Base-by-base conservation (phyloP, 2,888 invertebrate species). In the Belgica antarctica region DNA sequence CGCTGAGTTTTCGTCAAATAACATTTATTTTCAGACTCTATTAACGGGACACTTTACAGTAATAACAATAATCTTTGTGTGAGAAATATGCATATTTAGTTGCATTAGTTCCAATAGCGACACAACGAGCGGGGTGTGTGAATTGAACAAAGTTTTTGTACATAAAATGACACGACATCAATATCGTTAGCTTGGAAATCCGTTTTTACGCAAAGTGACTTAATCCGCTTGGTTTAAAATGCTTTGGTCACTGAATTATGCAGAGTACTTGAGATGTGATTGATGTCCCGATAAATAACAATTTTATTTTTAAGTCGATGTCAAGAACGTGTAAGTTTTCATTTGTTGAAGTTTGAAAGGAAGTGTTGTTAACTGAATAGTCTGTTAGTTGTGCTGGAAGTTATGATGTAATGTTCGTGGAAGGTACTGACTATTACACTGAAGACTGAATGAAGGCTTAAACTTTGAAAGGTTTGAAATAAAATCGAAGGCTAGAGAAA, bases 61-160 rank as follows among this genome's bases (percentile, higher is more conserved):
- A 65, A 65, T 41, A 31, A 25, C 31, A 65, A 65, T 65, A 65
- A 65, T 65, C 65, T 47, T 47, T 65, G 65, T 65, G 65, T 65
- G 65, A 65, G 65, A 65, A 65, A 65, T 65, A 63, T 65, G 65
- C 65, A 65, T 65, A 62, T 8, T 8, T 31, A 31, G 5, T 31
- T 12, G 34, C 24, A 12, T 31, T 62, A 17, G 34, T 10, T 31
- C 4, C 27, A 65, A 65, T 25, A 25, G 46, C 65, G 28, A 65
- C 28, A 65, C 25, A 8, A 65, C n/a, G 25, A 59, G 12, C 7
- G 7, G 59, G n/a, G 59, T 3, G 10, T 10, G n/a, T n/a, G 27
- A 59, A 25, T 59, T 15, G 10, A 5, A 5, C 17, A 8, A 15
- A 10, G 3, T 5, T 59, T 59, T 59, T 12, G 12, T 15, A 59